These are phyloP conservation scores for Drosophila kokeensis DNA, from an alignment of 2,888 invertebrate species.

Conservation along the genomic window DNA sequence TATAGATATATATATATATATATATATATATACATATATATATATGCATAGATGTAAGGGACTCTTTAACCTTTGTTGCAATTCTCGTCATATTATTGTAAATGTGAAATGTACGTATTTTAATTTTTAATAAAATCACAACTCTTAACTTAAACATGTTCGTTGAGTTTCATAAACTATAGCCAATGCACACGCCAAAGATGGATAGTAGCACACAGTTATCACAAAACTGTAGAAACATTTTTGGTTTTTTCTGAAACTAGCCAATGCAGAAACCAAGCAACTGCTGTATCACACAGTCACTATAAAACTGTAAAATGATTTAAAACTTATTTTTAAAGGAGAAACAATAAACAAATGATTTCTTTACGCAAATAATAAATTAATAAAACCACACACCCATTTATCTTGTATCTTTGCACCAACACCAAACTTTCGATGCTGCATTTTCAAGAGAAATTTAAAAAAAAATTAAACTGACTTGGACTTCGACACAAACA, in stretches of 20 bases:
- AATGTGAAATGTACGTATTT: slow-evolving; percentile 70
- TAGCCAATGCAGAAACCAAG: background rate
- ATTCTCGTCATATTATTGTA: slow-evolving; percentile 78
- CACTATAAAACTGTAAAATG: background rate
- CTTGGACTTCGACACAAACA: slow-evolving; percentile 15
- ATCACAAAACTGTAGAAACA: background rate
- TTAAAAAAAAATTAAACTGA: slow-evolving; percentile 58
- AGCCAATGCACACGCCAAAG: background rate
- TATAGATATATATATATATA: too few species aligned
- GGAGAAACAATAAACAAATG: slow-evolving; percentile 59
- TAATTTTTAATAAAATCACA: slow-evolving; percentile 67
- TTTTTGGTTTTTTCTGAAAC: background rate
- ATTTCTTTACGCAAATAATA: slow-evolving; percentile 75
- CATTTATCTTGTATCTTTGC: slow-evolving; percentile 63
- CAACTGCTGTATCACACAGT: background rate
- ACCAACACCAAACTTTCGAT: slow-evolving; percentile 33
- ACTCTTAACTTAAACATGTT: slow-evolving; percentile 58
- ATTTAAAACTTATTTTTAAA: background rate
- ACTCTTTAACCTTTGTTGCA: slow-evolving; percentile 74
- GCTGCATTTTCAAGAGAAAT: slow-evolving; percentile 72
- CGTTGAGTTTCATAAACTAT: slow-evolving; percentile 7
- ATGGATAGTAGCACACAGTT: too few species aligned
- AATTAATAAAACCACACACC: slow-evolving; percentile 44
- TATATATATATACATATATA: background rate
- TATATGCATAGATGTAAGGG: slow-evolving; percentile 28